Evolutionary conservation across 2,888 invertebrate genomes (phyloP).

Genomic region (Leptopilina syphax): DNA sequence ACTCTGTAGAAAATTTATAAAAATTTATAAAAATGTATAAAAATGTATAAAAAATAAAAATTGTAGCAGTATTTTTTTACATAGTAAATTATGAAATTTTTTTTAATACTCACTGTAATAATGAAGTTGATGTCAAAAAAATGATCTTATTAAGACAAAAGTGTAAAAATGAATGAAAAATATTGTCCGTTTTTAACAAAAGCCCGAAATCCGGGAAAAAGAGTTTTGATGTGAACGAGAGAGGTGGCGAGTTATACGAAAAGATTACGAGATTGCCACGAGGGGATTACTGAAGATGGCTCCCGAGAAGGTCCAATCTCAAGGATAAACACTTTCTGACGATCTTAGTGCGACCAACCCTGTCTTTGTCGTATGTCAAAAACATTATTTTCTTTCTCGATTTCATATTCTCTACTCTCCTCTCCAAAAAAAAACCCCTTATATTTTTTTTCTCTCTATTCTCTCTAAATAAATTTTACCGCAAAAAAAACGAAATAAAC

Average conservation of each 20-base stretch:
- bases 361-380: constrained; percentile 45
- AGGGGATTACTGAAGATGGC: constrained; percentile 75
- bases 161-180: constrained; percentile 65
- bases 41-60: too few species aligned
- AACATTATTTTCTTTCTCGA: constrained; percentile 47
- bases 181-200: constrained; percentile 66
- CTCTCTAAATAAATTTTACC: constrained; percentile 18
- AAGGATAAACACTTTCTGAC: constrained; percentile 76
- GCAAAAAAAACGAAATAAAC: too few species aligned
- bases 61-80: too few species aligned
- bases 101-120: too few species aligned
- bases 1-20: too few species aligned
- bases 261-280: constrained; percentile 76
- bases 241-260: constrained; percentile 70
- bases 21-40: too few species aligned
- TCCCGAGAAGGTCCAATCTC: constrained; percentile 75
- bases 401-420: constrained; percentile 48
- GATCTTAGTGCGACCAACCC: constrained; percentile 63
- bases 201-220: constrained; percentile 60
- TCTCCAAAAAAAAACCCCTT: constrained; percentile 4
- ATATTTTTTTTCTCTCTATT: constrained; percentile 42
- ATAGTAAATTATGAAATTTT: too few species aligned
- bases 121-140: background rate
- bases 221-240: constrained; percentile 55
- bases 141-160: constrained; percentile 1